Conservation (phyloP, 2,888 invertebrate genomes). For the Synergus gifuensis region DNA sequence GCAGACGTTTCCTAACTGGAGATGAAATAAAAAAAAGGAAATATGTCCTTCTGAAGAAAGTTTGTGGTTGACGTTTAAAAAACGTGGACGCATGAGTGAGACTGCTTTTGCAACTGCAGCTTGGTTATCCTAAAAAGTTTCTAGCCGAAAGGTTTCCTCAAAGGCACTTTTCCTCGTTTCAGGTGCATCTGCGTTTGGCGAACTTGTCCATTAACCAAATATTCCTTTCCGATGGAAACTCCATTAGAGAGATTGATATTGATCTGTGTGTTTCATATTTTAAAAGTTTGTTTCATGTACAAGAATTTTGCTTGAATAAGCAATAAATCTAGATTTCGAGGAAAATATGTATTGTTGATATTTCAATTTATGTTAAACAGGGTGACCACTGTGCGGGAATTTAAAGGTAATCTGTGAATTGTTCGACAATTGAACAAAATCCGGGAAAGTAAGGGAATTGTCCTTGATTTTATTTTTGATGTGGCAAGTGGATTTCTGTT, state of each 20-base stretch:
- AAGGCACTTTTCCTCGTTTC: constrained; percentile 38
- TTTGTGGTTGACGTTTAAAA: constrained; percentile 1
- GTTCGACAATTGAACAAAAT: too few species aligned
- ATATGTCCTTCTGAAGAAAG: neutral
- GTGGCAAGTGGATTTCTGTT: too few species aligned
- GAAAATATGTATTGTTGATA: too few species aligned
- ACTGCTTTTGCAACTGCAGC: neutral
- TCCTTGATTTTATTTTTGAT: too few species aligned
- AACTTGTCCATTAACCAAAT: constrained; percentile 42
- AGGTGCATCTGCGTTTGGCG: constrained; percentile 17
- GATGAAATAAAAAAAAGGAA: neutral
- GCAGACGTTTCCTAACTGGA: neutral
- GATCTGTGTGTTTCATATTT: constrained; percentile 19
- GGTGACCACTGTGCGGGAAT: too few species aligned
- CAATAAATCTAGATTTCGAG: neutral
- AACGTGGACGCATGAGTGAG: neutral
- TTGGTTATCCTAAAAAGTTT: constrained; percentile 29
- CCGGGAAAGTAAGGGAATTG: too few species aligned
- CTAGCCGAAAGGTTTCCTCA: constrained; percentile 16
- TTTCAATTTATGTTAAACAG: too few species aligned
- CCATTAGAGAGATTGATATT: constrained; percentile 41
- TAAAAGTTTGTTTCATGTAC: neutral
- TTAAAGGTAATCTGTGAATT: too few species aligned
- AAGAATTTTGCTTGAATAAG: neutral
- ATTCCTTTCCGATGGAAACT: constrained; percentile 23